A percentile compares a stretch with the other conserved stretches of the same genome.
These are phyloP conservation scores for Allobates femoralis DNA, from an alignment of 2,797 vertebrate genomes.

Conservation along the genomic window DNA sequence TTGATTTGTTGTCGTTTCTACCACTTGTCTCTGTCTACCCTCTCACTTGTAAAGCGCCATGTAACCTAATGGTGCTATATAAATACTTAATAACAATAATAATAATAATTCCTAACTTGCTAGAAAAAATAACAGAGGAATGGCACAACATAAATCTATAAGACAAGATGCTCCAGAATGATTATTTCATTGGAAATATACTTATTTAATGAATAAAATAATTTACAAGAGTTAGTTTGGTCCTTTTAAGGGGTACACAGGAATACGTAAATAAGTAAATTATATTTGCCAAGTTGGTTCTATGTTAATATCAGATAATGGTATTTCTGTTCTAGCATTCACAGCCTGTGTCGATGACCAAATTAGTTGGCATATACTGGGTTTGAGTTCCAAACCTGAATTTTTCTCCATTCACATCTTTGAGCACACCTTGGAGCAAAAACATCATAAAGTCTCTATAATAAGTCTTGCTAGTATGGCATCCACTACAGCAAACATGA, in stretches of 20 bases:
- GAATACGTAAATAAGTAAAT: background rate
- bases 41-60: no score
- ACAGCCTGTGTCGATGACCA: slow-evolving; percentile 81
- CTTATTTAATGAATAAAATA: background rate
- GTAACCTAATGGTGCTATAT: no score
- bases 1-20: no score
- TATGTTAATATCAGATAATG: background rate
- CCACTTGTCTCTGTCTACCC: no score
- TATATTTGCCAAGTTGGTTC: background rate
- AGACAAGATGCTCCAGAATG: no score
- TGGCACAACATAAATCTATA: no score
- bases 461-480: slow-evolving; percentile 86
- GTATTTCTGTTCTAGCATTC: slow-evolving; percentile 76
- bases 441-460: slow-evolving; percentile 81
- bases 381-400: slow-evolving; percentile 91
- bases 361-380: slow-evolving; percentile 89
- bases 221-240: background rate
- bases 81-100: no score
- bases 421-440: slow-evolving; percentile 88
- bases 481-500: slow-evolving; percentile 83
- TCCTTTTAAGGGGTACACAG: background rate
- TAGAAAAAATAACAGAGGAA: no score
- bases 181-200: no score
- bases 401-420: slow-evolving; percentile 93
- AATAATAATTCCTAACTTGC: no score